A percentile compares a stretch with the other conserved stretches of the same genome.
These are phyloP conservation scores for Bufo bufo DNA, from an alignment of 2,113 vertebrate species.

Conservation along the genomic window DNA sequence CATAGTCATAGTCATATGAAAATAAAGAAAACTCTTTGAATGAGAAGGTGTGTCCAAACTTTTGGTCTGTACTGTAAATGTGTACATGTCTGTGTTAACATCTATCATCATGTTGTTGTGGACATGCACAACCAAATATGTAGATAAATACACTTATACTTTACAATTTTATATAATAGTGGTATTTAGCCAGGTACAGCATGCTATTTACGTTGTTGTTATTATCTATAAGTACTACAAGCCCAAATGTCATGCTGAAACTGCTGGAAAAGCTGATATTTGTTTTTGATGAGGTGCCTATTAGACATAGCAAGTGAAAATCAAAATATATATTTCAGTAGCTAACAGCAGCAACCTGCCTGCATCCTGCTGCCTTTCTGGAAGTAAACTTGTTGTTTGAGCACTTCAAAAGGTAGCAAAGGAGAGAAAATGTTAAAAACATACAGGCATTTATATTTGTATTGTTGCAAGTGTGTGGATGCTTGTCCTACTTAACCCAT, in stretches of 20 bases:
- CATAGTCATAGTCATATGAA: too few species aligned
- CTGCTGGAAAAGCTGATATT: background rate
- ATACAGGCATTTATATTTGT: background rate
- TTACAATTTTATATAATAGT: background rate
- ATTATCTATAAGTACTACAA: constrained; percentile 8
- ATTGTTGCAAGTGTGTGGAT: background rate
- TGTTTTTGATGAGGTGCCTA: background rate
- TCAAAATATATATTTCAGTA: constrained; percentile 33
- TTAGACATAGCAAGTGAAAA: background rate
- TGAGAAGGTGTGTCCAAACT: too few species aligned
- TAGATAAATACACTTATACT: background rate
- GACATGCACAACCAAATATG: background rate
- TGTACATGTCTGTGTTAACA: background rate
- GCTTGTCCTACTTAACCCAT: background rate
- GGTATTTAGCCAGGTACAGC: background rate
- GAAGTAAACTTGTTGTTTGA: constrained; percentile 2
- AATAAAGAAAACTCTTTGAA: too few species aligned
- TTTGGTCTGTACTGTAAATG: too few species aligned
- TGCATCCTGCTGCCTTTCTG: background rate
- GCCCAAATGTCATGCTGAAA: constrained; percentile 20
- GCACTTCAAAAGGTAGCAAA: background rate
- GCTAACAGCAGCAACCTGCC: background rate
- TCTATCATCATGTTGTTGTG: background rate
- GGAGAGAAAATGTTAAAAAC: background rate
- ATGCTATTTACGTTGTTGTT: background rate